Base-by-base conservation (phyloP, 2,113 vertebrate species). In the Elephas maximus region DNA sequence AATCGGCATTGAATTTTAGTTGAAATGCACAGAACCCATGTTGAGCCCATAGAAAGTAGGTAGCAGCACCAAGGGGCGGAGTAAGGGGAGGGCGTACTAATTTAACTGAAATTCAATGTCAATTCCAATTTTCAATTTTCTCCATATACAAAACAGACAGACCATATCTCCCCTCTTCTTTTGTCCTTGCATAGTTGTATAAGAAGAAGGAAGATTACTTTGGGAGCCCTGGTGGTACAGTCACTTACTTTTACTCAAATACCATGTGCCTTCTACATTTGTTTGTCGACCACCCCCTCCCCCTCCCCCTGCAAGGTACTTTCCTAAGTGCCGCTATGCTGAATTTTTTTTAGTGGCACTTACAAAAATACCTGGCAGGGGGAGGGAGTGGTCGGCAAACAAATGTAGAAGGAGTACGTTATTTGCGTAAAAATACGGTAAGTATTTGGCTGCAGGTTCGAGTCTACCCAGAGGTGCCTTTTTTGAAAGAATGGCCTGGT, bases 101-200 rank as follows among this genome's bases (percentile, higher is more conserved):
- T 26, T 69, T 45, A 21, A 74, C 74, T 71, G 94, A 33, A 24
- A 21, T 93, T 85, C 74, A 18, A 5, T 71, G 62, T 87, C 81
- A 20, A 3, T 69, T 76, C 76, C 76, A 30, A 12, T 89, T 90
- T 95, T 83, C 74, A 76, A 48, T 78, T 90, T 93, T 73, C 33
- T 84, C 51, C 65, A 84, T 48, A 76, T 88, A 67, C 65, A 92
- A 48, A 84, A 62, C 67, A 94, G 81, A 84, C 51, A 76, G 67
- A 67, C 53, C 57, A 28, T 45, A 30, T 87, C 48, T 84, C 37
- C n/a, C 87, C 79, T 94, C 28, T 71, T 79, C 33, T 74, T 86
- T 45, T 51, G 53, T 80, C 45, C 33, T 88, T 94, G 65, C 80
- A 83, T 93, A 74, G 80, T 92, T 97, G 93, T 88, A 89, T 28